phyloP scores from a whole-genome alignment of 2,113 vertebrate species.

The Oncorhynchus nerka region DNA sequence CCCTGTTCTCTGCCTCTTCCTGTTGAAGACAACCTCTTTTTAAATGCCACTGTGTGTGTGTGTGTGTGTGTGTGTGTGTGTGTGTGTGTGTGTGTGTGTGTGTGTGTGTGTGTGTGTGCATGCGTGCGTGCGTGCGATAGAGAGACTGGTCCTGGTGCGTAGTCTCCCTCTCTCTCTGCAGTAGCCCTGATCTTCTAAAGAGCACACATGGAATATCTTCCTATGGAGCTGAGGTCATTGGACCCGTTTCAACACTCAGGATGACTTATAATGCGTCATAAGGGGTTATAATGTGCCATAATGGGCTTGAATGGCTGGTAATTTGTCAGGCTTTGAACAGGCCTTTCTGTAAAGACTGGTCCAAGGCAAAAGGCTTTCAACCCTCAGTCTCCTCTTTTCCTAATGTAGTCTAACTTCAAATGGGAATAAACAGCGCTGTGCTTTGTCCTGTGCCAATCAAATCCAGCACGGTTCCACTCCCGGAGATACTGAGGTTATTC shows the following conservation, averaged over 20 bases:
- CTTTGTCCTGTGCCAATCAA: slow-evolving; percentile 62
- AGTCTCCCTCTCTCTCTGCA: too few species aligned
- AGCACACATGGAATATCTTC: background rate
- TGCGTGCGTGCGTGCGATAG: too few species aligned
- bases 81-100: too few species aligned
- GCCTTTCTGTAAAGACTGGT: slow-evolving; percentile 51
- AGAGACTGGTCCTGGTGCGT: too few species aligned
- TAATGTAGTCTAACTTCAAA: slow-evolving; percentile 48
- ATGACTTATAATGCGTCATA: slow-evolving; percentile 46
- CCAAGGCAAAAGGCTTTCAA: slow-evolving; percentile 42
- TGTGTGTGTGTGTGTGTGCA: too few species aligned
- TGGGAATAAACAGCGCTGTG: slow-evolving; percentile 32
- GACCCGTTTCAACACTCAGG: background rate
- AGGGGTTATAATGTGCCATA: slow-evolving; percentile 42
- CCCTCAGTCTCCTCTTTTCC: slow-evolving; percentile 8
- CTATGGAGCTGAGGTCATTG: background rate
- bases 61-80: too few species aligned
- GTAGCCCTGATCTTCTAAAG: background rate
- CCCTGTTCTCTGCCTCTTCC: slow-evolving; percentile 3
- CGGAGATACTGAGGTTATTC: slow-evolving; percentile 64
- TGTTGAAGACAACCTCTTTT: too few species aligned
- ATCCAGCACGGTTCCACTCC: slow-evolving; percentile 61
- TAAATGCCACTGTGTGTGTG: too few species aligned
- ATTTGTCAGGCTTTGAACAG: slow-evolving; percentile 52
- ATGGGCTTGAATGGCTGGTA: slow-evolving; percentile 49